A percentile compares a stretch with the other conserved stretches of the same genome.
Evolutionary conservation across 2,113 vertebrate genomes (phyloP).

Genomic region (Rattus rattus): DNA sequence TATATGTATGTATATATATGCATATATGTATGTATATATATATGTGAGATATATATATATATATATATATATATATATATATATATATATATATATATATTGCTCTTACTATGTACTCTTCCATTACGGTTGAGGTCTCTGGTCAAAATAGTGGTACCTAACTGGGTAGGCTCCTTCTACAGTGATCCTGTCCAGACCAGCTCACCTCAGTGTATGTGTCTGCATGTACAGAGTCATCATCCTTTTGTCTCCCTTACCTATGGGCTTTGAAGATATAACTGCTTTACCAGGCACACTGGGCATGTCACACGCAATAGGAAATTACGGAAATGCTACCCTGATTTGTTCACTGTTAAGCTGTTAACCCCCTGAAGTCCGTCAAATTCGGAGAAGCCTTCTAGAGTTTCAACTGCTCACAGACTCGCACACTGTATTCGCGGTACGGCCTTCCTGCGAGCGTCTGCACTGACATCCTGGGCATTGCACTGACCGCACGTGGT

Average conservation of each 20-base stretch:
- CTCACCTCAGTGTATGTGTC: background rate
- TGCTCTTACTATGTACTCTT: background rate
- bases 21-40: too few relatives aligned
- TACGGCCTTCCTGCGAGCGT: background rate
- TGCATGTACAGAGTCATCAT: background rate
- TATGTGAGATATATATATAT: too few relatives aligned
- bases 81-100: background rate
- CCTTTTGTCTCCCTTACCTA: background rate
- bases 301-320: background rate
- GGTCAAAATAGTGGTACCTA: background rate
- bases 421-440: background rate
- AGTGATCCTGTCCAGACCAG: background rate
- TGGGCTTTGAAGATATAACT: background rate
- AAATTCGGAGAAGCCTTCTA: background rate
- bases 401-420: background rate
- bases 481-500: background rate
- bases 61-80: too few relatives aligned
- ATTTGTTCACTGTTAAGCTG: background rate
- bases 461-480: background rate
- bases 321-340: background rate
- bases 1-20: background rate
- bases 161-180: rapidly evolving
- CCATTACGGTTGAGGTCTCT: background rate
- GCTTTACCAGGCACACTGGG: background rate
- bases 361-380: background rate